Evolutionary conservation across 1,140 invertebrate species (phyloP).

Genomic region (Hyphantria cunea): DNA sequence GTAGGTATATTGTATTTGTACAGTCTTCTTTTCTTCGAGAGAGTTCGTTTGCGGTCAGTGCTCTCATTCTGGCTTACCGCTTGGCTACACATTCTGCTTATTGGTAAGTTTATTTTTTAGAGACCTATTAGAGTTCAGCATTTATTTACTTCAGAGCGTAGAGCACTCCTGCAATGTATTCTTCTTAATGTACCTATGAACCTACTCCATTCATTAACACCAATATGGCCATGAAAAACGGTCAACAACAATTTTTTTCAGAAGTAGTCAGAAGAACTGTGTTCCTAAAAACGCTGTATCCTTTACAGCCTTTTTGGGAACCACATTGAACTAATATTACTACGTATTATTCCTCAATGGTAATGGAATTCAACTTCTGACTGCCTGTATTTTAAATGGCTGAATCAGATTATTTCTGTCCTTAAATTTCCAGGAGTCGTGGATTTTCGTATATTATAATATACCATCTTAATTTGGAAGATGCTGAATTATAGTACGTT

Average conservation of each 20-base stretch:
- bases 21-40: conserved; percentile 24
- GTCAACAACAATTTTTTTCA: too few species aligned
- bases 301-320: too few species aligned
- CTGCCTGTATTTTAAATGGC: too few species aligned
- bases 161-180: background rate
- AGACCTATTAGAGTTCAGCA: background rate
- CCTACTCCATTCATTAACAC: too few species aligned
- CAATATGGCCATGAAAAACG: too few species aligned
- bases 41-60: conserved; percentile 5
- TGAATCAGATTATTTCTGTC: too few species aligned
- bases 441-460: background rate
- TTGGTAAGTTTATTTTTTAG: conserved; percentile 9
- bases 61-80: conserved; percentile 9
- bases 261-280: too few species aligned
- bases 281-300: too few species aligned
- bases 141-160: background rate
- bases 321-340: too few species aligned
- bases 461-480: background rate
- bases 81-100: background rate
- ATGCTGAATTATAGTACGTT: background rate
- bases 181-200: background rate
- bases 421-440: background rate
- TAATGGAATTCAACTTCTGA: too few species aligned
- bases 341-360: too few species aligned
- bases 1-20: background rate